Evolutionary conservation across 1,140 invertebrate species (phyloP).

Genomic region (Macrocentrus cingulum): DNA sequence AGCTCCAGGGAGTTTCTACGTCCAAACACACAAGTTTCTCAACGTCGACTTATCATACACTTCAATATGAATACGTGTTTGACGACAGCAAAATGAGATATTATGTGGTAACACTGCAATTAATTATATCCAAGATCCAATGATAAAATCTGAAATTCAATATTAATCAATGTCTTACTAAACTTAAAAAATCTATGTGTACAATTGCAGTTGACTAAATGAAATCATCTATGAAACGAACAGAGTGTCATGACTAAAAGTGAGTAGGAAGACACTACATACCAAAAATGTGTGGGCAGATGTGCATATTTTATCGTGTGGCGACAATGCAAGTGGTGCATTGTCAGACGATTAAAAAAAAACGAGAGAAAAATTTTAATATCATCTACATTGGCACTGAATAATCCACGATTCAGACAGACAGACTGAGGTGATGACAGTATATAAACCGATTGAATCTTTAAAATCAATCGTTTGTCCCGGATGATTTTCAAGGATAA

Average conservation of each 20-base stretch:
- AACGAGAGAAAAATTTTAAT: neutral
- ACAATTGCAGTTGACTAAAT: neutral
- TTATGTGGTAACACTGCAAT: neutral
- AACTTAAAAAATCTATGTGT: no score
- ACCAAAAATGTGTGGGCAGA: slow-evolving; percentile 1
- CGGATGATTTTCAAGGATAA: no score
- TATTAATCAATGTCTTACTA: no score
- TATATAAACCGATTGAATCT: no score
- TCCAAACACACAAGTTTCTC: slow-evolving; percentile 12
- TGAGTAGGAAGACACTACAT: slow-evolving; percentile 14
- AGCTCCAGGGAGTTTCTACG: slow-evolving; percentile 20
- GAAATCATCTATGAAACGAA: neutral
- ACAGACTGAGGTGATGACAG: no score
- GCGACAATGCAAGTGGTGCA: neutral
- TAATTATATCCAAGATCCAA: no score
- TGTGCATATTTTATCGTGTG: neutral
- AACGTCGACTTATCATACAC: slow-evolving; percentile 4
- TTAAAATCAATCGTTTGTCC: no score
- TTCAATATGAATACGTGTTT: no score
- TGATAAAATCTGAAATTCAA: no score
- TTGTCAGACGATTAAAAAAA: neutral
- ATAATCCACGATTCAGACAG: no score
- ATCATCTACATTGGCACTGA: no score
- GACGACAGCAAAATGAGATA: neutral
- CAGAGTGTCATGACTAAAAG: slow-evolving; percentile 3